A percentile compares a stretch with the other conserved stretches of the same genome.
These are phyloP conservation scores for Armadillidium nasatum DNA, from an alignment of 1,140 invertebrate species.

Conservation along the genomic window DNA sequence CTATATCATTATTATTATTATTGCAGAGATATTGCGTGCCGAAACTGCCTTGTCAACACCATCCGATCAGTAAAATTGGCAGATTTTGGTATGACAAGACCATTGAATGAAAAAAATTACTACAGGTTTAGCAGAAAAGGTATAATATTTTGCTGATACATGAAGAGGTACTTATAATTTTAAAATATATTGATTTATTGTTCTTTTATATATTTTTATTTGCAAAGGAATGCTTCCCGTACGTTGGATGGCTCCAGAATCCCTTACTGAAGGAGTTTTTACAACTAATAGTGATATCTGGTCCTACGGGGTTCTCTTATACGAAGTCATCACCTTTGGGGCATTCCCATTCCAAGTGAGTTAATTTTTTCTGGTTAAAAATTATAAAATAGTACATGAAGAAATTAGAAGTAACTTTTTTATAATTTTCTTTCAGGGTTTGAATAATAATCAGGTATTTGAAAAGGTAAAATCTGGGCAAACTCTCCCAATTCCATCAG, in stretches of 20 bases:
- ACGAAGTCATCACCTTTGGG: conserved; percentile 81
- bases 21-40: conserved; percentile 70
- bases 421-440: conserved; percentile 48
- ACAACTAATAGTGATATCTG: conserved; percentile 78
- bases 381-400: background rate
- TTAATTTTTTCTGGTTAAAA: background rate
- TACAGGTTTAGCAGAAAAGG: conserved; percentile 79
- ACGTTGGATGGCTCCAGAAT: conserved; percentile 91
- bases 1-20: too few species aligned
- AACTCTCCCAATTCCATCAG: conserved; percentile 64
- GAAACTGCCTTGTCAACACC: conserved; percentile 83
- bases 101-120: conserved; percentile 82
- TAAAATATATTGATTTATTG: too few species aligned
- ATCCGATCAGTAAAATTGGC: conserved; percentile 77
- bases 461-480: conserved; percentile 71
- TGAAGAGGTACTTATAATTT: too few species aligned
- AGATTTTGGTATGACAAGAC: conserved; percentile 88
- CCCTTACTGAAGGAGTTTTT: conserved; percentile 68
- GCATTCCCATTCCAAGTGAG: conserved; percentile 69
- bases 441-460: conserved; percentile 77
- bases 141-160: conserved; percentile 45
- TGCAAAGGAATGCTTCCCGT: conserved; percentile 71
- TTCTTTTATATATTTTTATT: too few species aligned
- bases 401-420: background rate
- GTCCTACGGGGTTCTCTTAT: conserved; percentile 77